Evolutionary conservation across 2,797 vertebrate genomes (phyloP).

Genomic region (Chromobotia macracanthus): DNA sequence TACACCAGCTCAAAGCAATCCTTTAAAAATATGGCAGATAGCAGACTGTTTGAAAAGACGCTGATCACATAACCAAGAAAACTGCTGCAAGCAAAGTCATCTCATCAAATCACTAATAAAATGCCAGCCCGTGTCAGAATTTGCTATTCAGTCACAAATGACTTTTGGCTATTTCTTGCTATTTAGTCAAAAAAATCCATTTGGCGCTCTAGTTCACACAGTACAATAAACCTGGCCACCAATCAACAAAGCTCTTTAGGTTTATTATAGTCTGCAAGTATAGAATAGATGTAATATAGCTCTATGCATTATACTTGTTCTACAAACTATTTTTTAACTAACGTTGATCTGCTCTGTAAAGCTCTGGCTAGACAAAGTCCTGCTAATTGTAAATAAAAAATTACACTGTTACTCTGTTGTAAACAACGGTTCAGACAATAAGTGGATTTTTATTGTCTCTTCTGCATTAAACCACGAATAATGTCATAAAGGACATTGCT

Average conservation of each 20-base stretch:
- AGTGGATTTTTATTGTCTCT: constrained; percentile 10
- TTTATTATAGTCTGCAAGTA: neutral
- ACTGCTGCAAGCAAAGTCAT: neutral
- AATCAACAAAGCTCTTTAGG: neutral
- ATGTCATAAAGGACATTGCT: neutral
- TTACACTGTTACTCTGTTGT: constrained; percentile 10
- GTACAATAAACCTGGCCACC: neutral
- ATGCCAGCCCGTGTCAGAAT: neutral
- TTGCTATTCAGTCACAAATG: neutral
- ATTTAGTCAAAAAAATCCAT: too few species aligned
- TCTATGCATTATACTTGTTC: neutral
- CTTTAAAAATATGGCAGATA: neutral
- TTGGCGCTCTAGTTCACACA: neutral
- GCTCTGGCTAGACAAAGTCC: constrained; percentile 45
- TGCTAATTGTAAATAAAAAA: constrained; percentile 58
- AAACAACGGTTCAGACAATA: constrained; percentile 37
- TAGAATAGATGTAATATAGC: neutral
- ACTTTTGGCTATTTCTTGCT: too few species aligned
- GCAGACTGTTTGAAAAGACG: neutral
- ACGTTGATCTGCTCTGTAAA: constrained; percentile 17
- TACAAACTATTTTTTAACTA: constrained; percentile 24
- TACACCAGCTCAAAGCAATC: neutral
- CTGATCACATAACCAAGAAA: neutral
- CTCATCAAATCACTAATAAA: neutral
- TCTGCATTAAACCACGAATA: constrained; percentile 5